Evolutionary conservation across 1,140 invertebrate genomes (phyloP).

Genomic region (Drosophila nannoptera): DNA sequence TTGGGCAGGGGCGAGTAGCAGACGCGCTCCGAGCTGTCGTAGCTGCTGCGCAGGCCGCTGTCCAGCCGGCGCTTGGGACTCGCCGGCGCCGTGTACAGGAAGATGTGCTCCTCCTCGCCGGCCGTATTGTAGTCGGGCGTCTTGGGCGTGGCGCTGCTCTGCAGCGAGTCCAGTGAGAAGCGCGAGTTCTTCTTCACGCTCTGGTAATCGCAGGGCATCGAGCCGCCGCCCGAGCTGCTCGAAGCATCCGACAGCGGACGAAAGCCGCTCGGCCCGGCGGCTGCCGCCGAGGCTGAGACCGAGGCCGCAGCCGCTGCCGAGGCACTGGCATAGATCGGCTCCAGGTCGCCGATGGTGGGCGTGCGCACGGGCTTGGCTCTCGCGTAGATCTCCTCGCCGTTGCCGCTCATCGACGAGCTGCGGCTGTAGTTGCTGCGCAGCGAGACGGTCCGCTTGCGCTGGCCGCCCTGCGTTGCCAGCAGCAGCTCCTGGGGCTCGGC

Average conservation of each 20-base stretch:
- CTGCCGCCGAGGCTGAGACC: not conserved
- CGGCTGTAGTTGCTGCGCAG: conserved; percentile 69
- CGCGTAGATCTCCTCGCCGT: conserved; percentile 65
- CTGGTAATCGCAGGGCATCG: conserved; percentile 74
- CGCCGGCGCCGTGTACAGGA: conserved; percentile 73
- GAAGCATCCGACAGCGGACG: conserved; percentile 72
- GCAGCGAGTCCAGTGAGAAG: conserved; percentile 74
- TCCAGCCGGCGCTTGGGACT: conserved; percentile 66
- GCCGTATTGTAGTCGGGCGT: conserved; percentile 75
- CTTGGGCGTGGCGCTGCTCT: conserved; percentile 74
- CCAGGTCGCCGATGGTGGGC: conserved; percentile 67
- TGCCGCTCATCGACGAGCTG: conserved; percentile 35
- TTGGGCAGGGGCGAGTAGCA: conserved; percentile 64
- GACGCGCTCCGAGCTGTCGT: conserved; percentile 66
- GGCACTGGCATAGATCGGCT: conserved; percentile 69
- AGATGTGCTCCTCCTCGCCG: conserved; percentile 76
- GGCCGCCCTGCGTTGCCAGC: conserved; percentile 23
- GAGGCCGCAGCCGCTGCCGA: conserved; percentile 18
- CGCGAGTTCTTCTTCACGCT: conserved; percentile 73
- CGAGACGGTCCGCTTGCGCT: conserved; percentile 63
- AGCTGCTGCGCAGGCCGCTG: conserved; percentile 67
- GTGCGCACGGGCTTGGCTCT: conserved; percentile 69
- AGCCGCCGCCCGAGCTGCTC: conserved; percentile 68
- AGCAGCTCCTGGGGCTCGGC: conserved; percentile 29
- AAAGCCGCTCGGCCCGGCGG: conserved; percentile 29